These are phyloP conservation scores for Setophaga petechia DNA, from an alignment of 2,113 vertebrate genomes.

Conservation along the genomic window DNA sequence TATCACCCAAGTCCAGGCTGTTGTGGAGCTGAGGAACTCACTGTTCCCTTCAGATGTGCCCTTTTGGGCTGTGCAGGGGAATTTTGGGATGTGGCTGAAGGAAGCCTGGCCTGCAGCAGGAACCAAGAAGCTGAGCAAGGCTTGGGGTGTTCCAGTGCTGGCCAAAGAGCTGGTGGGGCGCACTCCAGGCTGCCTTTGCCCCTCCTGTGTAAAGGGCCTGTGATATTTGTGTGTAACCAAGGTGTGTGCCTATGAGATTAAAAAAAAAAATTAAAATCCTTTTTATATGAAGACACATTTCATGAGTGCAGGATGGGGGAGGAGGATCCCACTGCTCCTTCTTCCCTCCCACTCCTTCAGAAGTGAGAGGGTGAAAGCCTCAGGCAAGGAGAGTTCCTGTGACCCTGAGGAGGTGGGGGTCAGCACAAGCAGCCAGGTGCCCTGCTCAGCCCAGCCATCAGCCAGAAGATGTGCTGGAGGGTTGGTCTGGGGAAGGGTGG, in stretches of 20 bases:
- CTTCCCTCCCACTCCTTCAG: neutral
- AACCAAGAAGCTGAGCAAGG: neutral
- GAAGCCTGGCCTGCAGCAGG: neutral
- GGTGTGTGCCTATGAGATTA: neutral
- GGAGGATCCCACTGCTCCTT: neutral
- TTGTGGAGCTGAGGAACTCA: neutral
- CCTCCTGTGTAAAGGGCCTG: neutral
- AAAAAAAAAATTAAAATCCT: neutral
- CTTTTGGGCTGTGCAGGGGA: neutral
- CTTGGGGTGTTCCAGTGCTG: neutral
- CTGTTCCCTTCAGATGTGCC: neutral
- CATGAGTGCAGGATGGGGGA: neutral
- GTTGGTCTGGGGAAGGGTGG: neutral
- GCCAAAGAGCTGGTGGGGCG: neutral
- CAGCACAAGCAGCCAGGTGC: neutral
- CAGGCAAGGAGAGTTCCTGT: neutral
- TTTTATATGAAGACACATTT: neutral
- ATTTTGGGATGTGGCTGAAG: neutral
- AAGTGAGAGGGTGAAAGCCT: neutral
- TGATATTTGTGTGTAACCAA: neutral
- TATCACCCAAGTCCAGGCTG: rapidly evolving
- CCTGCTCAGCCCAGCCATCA: rapidly evolving
- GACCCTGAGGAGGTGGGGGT: neutral
- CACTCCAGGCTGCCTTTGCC: neutral
- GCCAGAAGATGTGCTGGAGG: neutral